phyloP scores from a whole-genome alignment of 2,113 vertebrate species.

The Neomonachus schauinslandi region DNA sequence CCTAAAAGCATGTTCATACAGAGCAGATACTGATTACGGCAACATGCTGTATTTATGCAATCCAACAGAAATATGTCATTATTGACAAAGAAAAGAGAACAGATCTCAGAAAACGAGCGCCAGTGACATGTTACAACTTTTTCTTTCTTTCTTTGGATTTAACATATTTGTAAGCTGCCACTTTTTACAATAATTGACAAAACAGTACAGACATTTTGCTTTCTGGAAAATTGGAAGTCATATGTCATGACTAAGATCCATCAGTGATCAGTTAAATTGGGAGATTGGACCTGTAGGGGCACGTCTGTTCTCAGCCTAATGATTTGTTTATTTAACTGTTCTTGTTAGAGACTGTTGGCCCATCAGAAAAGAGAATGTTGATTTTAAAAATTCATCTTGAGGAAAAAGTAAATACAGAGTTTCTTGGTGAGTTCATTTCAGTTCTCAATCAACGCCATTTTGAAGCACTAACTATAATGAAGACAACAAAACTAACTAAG shows the following conservation, averaged over 20 bases:
- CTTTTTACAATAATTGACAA: slow-evolving; percentile 61
- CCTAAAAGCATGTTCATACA: slow-evolving; percentile 60
- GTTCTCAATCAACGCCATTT: slow-evolving; percentile 7
- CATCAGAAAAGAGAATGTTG: slow-evolving; percentile 58
- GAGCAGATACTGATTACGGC: slow-evolving; percentile 54
- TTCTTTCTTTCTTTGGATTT: slow-evolving; percentile 46
- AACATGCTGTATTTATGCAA: slow-evolving; percentile 52
- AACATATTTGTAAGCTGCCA: slow-evolving; percentile 63
- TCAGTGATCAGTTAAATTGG: slow-evolving; percentile 65
- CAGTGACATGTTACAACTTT: slow-evolving; percentile 40
- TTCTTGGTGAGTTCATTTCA: neutral
- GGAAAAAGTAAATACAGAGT: slow-evolving; percentile 7
- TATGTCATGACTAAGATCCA: slow-evolving; percentile 54
- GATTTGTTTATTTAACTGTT: slow-evolving; percentile 74
- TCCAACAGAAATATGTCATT: slow-evolving; percentile 51
- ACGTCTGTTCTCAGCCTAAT: slow-evolving; percentile 66
- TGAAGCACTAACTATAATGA: neutral
- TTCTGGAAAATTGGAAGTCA: slow-evolving; percentile 58
- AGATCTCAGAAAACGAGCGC: slow-evolving; percentile 52
- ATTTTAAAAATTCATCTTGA: slow-evolving; percentile 54
- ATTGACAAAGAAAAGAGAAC: slow-evolving; percentile 24
- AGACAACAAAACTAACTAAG: slow-evolving; percentile 58
- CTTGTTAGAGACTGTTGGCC: slow-evolving; percentile 44
- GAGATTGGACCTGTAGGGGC: neutral
- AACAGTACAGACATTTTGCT: slow-evolving; percentile 39